Percentiles rank a stretch among this genome's conserved stretches.
Evolutionary conservation across 2,888 invertebrate genomes (phyloP).

Genomic region (Cepaea hortensis): DNA sequence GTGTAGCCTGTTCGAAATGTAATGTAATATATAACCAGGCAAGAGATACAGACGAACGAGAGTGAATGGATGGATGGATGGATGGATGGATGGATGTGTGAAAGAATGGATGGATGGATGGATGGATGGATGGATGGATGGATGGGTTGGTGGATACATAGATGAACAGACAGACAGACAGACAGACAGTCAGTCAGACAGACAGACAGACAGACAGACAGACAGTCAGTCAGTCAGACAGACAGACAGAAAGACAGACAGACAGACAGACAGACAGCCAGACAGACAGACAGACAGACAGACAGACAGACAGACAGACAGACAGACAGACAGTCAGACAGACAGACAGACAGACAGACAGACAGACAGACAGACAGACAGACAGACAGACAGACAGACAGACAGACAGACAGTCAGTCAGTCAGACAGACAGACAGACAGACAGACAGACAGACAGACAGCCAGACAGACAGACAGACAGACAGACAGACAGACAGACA

Average conservation of each 20-base stretch:
- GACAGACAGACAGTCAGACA: constrained; percentile 26
- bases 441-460: constrained; percentile 29
- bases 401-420: constrained; percentile 14
- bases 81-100: no score
- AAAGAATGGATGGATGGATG: no score
- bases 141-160: no score
- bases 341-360: constrained; percentile 19
- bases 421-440: constrained; percentile 19
- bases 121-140: no score
- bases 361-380: constrained; percentile 29
- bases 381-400: constrained; percentile 16
- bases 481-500: constrained; percentile 20
- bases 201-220: constrained; percentile 7
- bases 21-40: no score
- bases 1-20: no score
- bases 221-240: constrained; percentile 22
- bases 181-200: constrained; percentile 18
- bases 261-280: constrained; percentile 22
- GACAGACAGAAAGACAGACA: constrained; percentile 23
- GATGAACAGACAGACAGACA: constrained; percentile 14
- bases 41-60: no score
- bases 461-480: constrained; percentile 16
- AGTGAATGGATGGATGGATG: no score
- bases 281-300: constrained; percentile 28
- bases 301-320: constrained; percentile 5